Evolutionary conservation across 1,140 invertebrate genomes (phyloP).

Genomic region (Laupala kohalensis): DNA sequence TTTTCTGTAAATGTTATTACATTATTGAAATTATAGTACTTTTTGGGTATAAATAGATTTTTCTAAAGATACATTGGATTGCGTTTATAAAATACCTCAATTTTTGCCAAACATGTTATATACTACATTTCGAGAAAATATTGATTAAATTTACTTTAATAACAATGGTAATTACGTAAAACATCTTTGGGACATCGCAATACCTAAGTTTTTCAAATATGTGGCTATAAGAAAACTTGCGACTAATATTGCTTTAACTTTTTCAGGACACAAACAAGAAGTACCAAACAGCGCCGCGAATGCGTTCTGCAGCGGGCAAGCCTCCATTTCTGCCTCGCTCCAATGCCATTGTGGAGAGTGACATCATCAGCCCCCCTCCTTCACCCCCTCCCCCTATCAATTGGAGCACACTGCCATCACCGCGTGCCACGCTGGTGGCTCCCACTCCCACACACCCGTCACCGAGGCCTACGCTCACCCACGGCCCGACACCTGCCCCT

Average conservation of each 20-base stretch:
- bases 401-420: constrained; percentile 27
- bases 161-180: too few relatives aligned
- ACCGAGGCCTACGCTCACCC: constrained; percentile 19
- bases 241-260: background rate
- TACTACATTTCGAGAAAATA: too few relatives aligned
- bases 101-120: too few relatives aligned
- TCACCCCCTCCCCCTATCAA: constrained; percentile 27
- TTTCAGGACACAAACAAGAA: constrained; percentile 21
- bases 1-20: too few relatives aligned
- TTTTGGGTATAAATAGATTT: too few relatives aligned
- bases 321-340: constrained; percentile 37
- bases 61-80: too few relatives aligned
- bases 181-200: too few relatives aligned
- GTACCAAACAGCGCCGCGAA: constrained; percentile 4
- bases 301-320: constrained; percentile 27
- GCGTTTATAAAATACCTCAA: too few relatives aligned
- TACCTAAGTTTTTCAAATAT: background rate
- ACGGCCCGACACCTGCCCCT: constrained; percentile 2
- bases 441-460: constrained; percentile 11
- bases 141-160: too few relatives aligned
- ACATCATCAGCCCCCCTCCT: constrained; percentile 35
- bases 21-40: too few relatives aligned
- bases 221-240: constrained; percentile 26
- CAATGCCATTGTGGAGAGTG: constrained; percentile 39
- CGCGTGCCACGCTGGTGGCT: constrained; percentile 19